Conservation (phyloP, 2,797 vertebrate species). For the Hypotaenidia philippensis region DNA sequence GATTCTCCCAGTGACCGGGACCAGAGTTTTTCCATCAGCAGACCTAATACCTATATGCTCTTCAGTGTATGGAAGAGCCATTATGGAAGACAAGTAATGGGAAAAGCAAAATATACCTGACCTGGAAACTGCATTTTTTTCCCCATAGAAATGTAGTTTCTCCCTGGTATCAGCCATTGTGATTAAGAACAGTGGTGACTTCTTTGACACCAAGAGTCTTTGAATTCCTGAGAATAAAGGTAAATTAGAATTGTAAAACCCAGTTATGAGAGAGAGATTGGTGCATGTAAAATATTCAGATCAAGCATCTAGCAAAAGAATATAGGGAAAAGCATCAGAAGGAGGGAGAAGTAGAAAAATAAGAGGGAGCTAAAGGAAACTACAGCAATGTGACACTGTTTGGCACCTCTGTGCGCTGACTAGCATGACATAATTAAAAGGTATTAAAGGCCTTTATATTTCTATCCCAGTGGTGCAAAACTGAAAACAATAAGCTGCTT, state of each 20-base stretch:
- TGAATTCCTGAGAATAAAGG: background rate
- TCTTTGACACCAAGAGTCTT: background rate
- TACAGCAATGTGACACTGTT: background rate
- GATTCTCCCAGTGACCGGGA: background rate
- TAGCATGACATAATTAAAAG: background rate
- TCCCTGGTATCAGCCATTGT: background rate
- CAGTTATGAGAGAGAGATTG: background rate
- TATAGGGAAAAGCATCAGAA: background rate
- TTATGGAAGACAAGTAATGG: background rate
- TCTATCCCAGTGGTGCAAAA: background rate
- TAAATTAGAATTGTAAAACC: background rate
- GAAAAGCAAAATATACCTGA: conserved; percentile 2
- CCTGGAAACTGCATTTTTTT: background rate
- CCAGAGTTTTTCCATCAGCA: background rate
- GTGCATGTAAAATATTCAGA: background rate
- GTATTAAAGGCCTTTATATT: conserved; percentile 6
- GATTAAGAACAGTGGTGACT: background rate
- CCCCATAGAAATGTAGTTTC: background rate
- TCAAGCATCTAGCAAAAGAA: background rate
- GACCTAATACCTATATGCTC: background rate
- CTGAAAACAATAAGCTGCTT: conserved; percentile 19
- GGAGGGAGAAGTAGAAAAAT: background rate
- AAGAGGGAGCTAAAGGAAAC: background rate
- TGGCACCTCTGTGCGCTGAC: background rate
- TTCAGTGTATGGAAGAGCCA: background rate